Evolutionary conservation across 2,113 vertebrate species (phyloP), one percentile per base, ranked within the genome.

Genomic region (Clinocottus analis): DNA sequence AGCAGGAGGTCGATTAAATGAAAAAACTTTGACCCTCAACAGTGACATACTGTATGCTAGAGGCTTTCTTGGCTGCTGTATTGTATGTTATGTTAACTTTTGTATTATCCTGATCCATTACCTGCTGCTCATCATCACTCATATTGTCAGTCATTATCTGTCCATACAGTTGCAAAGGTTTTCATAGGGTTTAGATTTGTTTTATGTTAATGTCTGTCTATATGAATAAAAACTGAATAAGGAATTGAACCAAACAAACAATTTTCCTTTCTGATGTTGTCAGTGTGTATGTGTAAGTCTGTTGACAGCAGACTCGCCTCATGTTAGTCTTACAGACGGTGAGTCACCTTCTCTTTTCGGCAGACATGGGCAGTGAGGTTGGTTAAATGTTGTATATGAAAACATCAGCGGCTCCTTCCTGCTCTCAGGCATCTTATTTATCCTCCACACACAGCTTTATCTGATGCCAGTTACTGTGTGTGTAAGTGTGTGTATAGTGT

Each of bases 401-500:
- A 88, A 88, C 70, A 85, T 78, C 68, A 79, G 60, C 25, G 27
- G 81, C 16, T 79, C 45, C 41, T 39, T 64, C 63, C 72, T 58
- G 47, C 53, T 31, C 68, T 65, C 53, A 64, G 45, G 27, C 60
- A 0, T 78, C 39, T 75, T 83, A 58, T 73, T 83, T 85, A 87
- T 75, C 63, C 45, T 62, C 41, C 68, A 39, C 77, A 82, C 63
- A 83, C 69, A 51, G 39, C 33, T 61, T 61, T 61, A 61, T 61
- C 33, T 61, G 49, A 82, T 62, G 61, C 61, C 61, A 41, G 23
- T 65, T 33, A 31, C 23, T 65, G 10, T 61, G 51, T 41, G 55
- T 80, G 3, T 61, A 4, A 12, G 23, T 76, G 5, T 73, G 27
- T 53, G 39, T 67, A 55, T 47, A 33, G 59, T 37, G 72, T 69